Conservation (phyloP, 1,140 invertebrate species). For the Drosophila sp. region DNA sequence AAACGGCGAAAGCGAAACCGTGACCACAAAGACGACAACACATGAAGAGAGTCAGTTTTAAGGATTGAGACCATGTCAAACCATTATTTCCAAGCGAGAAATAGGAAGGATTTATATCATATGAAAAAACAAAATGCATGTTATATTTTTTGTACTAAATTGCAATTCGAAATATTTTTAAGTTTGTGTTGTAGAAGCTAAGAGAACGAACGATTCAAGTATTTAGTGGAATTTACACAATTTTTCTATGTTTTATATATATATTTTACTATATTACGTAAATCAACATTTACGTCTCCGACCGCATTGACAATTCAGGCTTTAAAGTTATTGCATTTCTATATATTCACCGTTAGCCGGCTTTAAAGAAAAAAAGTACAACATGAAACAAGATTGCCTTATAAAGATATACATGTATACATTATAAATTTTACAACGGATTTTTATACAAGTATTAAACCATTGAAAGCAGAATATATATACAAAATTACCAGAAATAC, state of each 20-base stretch:
- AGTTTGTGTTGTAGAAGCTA: conserved; percentile 25
- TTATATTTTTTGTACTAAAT: conserved; percentile 28
- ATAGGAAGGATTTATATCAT: conserved; percentile 24
- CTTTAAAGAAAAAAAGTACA: conserved; percentile 13
- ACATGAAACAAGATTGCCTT: conserved; percentile 18
- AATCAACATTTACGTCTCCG: neutral
- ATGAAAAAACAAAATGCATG: conserved; percentile 29
- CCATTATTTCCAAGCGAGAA: neutral
- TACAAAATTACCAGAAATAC: neutral
- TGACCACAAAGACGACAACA: conserved; percentile 64
- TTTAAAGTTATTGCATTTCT: conserved; percentile 17
- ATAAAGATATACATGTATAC: conserved; percentile 7
- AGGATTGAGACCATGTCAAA: conserved; percentile 6
- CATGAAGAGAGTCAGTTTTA: conserved; percentile 81
- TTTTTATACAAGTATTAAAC: conserved; percentile 25
- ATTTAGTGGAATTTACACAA: conserved; percentile 36
- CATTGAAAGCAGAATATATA: neutral
- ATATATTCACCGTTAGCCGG: conserved; percentile 24
- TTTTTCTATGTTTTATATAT: conserved; percentile 20
- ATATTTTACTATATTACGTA: conserved; percentile 10
- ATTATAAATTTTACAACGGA: conserved; percentile 4
- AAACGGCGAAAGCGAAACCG: conserved; percentile 75
- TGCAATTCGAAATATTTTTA: conserved; percentile 33
- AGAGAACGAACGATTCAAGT: conserved; percentile 22
- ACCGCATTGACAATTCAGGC: conserved; percentile 7